phyloP scores from a whole-genome alignment of 2,113 vertebrate species.

The Gasterosteus nipponicus region DNA sequence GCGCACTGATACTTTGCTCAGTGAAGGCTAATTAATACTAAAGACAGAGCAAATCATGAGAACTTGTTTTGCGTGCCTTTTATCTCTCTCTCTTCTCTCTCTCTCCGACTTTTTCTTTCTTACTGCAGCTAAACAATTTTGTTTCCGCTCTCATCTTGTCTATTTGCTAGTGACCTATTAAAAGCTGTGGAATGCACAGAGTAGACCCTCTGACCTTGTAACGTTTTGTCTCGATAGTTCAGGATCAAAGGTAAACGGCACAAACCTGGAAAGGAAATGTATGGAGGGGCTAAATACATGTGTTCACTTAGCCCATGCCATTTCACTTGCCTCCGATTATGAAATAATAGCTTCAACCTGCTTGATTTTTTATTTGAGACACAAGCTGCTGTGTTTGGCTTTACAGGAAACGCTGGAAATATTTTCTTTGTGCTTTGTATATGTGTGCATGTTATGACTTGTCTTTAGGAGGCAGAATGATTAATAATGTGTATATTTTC shows the following conservation, averaged over 20 bases:
- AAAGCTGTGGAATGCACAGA: slow-evolving; percentile 72
- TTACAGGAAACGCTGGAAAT: slow-evolving; percentile 34
- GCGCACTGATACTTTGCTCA: slow-evolving; percentile 29
- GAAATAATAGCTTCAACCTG: no score
- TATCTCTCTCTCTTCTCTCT: not conserved
- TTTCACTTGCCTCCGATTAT: slow-evolving; percentile 6
- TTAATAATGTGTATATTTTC: not conserved
- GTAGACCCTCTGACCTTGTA: slow-evolving; percentile 68
- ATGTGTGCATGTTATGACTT: slow-evolving; percentile 14
- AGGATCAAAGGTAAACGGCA: slow-evolving; percentile 68
- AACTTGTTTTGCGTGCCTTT: not conserved
- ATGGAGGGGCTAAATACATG: slow-evolving; percentile 53
- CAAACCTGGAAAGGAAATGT: slow-evolving; percentile 15
- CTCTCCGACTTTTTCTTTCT: not conserved
- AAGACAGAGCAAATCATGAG: not conserved
- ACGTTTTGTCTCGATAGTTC: slow-evolving; percentile 68
- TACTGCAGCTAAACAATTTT: not conserved
- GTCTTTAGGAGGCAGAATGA: not conserved
- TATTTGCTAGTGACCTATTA: slow-evolving; percentile 77
- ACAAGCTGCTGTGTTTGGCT: not conserved
- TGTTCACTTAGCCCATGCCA: slow-evolving; percentile 45
- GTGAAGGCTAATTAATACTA: not conserved
- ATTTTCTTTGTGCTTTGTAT: not conserved
- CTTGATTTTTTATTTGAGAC: not conserved
- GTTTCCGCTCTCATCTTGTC: not conserved